Percentiles rank a stretch among this genome's conserved stretches.
Conservation (phyloP, 2,888 invertebrate species). For the Ichneumoninae sp. region DNA sequence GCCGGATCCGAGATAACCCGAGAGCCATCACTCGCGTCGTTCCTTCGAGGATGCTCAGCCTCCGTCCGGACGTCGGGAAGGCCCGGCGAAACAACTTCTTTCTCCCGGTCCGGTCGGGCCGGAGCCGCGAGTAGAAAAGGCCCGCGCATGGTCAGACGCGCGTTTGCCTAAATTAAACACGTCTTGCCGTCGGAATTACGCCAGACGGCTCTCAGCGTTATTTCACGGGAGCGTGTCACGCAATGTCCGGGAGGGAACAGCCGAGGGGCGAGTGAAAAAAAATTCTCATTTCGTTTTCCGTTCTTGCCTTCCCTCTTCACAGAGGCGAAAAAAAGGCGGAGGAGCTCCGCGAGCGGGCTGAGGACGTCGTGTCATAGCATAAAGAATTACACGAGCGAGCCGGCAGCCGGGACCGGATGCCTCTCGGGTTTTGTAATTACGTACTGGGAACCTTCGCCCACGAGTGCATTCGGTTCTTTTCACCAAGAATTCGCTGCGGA, state of each 20-base stretch:
- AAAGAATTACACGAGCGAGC: conserved; percentile 49
- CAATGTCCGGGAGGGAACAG: conserved; percentile 1
- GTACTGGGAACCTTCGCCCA: conserved; percentile 2
- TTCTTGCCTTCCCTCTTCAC: conserved; percentile 52
- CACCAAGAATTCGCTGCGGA: conserved; percentile 15
- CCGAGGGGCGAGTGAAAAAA: neutral
- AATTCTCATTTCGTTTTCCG: conserved; percentile 28
- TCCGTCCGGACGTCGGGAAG: too few relatives aligned
- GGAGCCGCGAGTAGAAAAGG: conserved; percentile 61
- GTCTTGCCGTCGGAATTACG: conserved; percentile 8
- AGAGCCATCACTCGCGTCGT: conserved; percentile 4
- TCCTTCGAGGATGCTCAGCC: neutral
- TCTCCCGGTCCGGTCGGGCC: neutral
- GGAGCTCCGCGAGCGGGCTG: neutral
- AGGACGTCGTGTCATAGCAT: neutral
- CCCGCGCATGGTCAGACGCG: conserved; percentile 64
- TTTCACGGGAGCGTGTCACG: conserved; percentile 11
- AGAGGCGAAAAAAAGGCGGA: conserved; percentile 20
- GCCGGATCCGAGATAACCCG: conserved; percentile 16
- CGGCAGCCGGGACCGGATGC: neutral
- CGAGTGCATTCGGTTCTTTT: conserved; percentile 27
- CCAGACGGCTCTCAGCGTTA: conserved; percentile 9
- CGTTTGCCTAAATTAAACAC: neutral
- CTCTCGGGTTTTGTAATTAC: conserved; percentile 57
- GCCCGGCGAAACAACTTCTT: neutral